Percentiles rank a stretch among this genome's conserved stretches.
These are phyloP conservation scores for Drosophila oshimai DNA, from an alignment of 1,140 invertebrate genomes.

Conservation along the genomic window DNA sequence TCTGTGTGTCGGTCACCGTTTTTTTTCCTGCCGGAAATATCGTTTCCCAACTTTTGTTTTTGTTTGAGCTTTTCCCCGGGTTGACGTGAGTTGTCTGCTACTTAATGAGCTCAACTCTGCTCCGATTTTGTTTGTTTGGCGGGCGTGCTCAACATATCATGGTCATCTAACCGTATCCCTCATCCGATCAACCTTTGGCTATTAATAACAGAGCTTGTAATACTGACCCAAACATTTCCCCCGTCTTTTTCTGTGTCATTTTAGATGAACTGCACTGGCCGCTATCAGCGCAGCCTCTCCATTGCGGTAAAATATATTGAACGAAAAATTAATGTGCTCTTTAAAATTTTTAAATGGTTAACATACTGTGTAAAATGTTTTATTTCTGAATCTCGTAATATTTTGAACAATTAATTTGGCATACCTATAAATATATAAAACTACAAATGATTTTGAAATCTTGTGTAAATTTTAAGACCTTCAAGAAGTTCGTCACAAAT, in stretches of 20 bases:
- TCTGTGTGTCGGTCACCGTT: constrained; percentile 21
- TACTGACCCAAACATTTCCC: constrained; percentile 42
- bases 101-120: constrained; percentile 47
- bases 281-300: constrained; percentile 66
- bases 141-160: constrained; percentile 17
- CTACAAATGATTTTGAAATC: too few relatives aligned
- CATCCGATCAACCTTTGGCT: constrained; percentile 31
- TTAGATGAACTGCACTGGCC: constrained; percentile 64
- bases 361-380: not conserved
- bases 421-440: too few relatives aligned
- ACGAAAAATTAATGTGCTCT: constrained; percentile 1
- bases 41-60: constrained; percentile 58
- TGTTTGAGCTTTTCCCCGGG: constrained; percentile 25
- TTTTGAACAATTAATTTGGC: too few relatives aligned
- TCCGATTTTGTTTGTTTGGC: constrained; percentile 40
- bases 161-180: constrained; percentile 30
- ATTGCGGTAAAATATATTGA: constrained; percentile 56
- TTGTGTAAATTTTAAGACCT: too few relatives aligned
- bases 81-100: constrained; percentile 43
- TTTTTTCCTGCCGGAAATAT: constrained; percentile 53
- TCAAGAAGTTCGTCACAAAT: too few relatives aligned
- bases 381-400: too few relatives aligned
- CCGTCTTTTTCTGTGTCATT: constrained; percentile 57
- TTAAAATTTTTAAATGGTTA: not conserved
- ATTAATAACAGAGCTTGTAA: constrained; percentile 31